Evolutionary conservation across 2,113 vertebrate species (phyloP).

Genomic region (Turnix velox): DNA sequence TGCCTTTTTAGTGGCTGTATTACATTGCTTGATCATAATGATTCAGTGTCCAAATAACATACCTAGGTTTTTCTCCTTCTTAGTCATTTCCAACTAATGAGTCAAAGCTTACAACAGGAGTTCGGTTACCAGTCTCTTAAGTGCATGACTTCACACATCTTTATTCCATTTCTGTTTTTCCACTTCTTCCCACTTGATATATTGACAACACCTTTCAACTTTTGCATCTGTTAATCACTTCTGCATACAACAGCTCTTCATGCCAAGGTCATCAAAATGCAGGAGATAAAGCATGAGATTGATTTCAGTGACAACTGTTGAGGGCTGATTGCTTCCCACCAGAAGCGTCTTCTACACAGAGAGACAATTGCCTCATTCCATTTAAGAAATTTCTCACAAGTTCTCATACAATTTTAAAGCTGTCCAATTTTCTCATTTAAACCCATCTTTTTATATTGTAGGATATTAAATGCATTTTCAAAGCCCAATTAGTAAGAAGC

Average conservation of each 20-base stretch:
- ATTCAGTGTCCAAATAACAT: background rate
- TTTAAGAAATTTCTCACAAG: background rate
- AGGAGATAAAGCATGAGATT: background rate
- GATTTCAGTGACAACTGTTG: background rate
- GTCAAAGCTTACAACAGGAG: background rate
- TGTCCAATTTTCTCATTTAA: background rate
- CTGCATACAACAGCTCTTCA: background rate
- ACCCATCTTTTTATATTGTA: background rate
- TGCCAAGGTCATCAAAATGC: background rate
- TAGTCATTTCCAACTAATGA: background rate
- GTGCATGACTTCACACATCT: background rate
- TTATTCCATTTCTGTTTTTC: background rate
- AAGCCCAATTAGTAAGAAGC: background rate
- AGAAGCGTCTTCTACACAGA: background rate
- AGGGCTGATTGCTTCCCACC: background rate
- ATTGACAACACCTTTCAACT: background rate
- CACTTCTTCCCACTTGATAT: background rate
- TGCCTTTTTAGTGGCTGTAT: background rate
- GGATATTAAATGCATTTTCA: background rate
- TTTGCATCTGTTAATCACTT: conserved; percentile 5
- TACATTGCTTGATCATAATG: background rate
- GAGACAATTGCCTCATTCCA: background rate
- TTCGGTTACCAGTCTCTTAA: background rate
- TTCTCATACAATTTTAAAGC: background rate
- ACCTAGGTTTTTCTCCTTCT: background rate